Evolutionary conservation across 1,140 invertebrate genomes (phyloP).

Genomic region (Drosophila ercepeae): DNA sequence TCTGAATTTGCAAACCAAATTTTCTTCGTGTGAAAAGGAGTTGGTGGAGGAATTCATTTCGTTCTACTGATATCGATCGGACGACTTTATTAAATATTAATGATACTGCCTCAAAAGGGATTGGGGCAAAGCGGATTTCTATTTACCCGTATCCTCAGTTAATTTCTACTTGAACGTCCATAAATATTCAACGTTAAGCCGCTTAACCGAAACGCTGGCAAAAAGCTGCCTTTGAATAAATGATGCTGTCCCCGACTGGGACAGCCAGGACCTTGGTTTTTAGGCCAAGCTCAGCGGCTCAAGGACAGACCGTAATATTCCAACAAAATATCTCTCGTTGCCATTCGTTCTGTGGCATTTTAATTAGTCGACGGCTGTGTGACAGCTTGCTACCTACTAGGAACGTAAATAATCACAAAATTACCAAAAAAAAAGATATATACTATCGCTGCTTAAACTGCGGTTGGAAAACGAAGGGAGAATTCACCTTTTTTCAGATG

Average conservation of each 20-base stretch:
- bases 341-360: slow-evolving; percentile 45
- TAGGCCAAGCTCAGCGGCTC: slow-evolving; percentile 3
- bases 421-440: slow-evolving; percentile 4
- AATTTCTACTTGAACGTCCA: slow-evolving; percentile 39
- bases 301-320: slow-evolving; percentile 26
- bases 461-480: background rate
- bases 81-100: slow-evolving; percentile 2
- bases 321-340: slow-evolving; percentile 27
- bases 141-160: slow-evolving; percentile 2
- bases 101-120: background rate
- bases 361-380: slow-evolving; percentile 55
- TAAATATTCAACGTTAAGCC: slow-evolving; percentile 53
- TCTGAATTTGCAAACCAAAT: slow-evolving; percentile 15
- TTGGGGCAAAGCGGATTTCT: background rate
- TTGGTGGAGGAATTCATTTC: slow-evolving; percentile 1
- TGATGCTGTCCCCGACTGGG: slow-evolving; percentile 56
- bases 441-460: slow-evolving; percentile 2
- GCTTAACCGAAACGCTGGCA: slow-evolving; percentile 24
- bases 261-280: slow-evolving; percentile 48
- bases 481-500: slow-evolving; percentile 34
- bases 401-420: slow-evolving; percentile 44
- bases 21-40: background rate
- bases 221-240: slow-evolving; percentile 52
- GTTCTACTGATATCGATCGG: background rate
- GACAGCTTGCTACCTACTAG: slow-evolving; percentile 17